These are phyloP conservation scores for Cremastinae sp. DNA, from an alignment of 2,888 invertebrate species.

Conservation along the genomic window DNA sequence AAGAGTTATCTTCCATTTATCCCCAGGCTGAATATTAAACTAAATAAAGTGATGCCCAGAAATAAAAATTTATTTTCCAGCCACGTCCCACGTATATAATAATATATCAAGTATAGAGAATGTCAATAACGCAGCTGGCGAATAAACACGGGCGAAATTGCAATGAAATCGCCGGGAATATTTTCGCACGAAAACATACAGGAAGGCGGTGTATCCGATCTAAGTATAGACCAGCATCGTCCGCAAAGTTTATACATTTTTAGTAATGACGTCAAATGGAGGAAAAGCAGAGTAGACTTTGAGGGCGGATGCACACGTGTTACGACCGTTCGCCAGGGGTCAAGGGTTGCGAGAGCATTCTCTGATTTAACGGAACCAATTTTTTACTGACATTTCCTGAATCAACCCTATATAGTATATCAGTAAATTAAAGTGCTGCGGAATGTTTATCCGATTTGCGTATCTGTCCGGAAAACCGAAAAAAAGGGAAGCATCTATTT, in stretches of 20 bases:
- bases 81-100: too few species aligned
- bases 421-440: conserved; percentile 51
- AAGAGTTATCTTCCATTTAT: too few species aligned
- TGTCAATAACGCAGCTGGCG: neutral
- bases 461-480: too few species aligned
- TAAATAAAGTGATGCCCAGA: too few species aligned
- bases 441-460: conserved; percentile 41
- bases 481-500: neutral
- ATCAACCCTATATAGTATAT: conserved; percentile 51
- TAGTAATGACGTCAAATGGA: conserved; percentile 36
- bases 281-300: conserved; percentile 12
- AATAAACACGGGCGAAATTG: neutral
- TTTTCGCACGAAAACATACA: neutral
- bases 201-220: too few species aligned
- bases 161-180: conserved; percentile 1
- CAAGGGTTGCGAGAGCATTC: conserved; percentile 40
- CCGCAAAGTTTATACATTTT: conserved; percentile 14
- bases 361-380: neutral
- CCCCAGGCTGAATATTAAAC: too few species aligned
- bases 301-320: conserved; percentile 30
- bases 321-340: conserved; percentile 13
- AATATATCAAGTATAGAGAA: too few species aligned
- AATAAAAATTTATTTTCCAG: too few species aligned
- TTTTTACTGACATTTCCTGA: neutral
- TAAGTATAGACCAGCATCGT: conserved; percentile 15